Conservation (phyloP, 2,113 vertebrate genomes). For the Sturnus vulgaris region DNA sequence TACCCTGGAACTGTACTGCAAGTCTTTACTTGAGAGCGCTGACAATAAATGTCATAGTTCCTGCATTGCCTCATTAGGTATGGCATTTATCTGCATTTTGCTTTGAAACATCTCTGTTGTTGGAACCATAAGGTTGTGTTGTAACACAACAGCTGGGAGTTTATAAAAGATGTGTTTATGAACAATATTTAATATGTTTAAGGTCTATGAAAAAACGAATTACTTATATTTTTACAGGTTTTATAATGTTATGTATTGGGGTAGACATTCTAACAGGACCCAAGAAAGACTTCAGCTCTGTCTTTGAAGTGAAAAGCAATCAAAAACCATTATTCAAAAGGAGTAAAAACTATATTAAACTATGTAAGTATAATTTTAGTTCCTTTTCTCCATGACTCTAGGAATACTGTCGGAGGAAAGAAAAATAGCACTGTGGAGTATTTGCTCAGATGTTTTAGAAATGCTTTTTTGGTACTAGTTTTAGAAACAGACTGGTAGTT, state of each 20-base stretch:
- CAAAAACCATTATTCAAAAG: slow-evolving; percentile 59
- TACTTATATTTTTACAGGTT: slow-evolving; percentile 52
- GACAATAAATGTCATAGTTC: not conserved
- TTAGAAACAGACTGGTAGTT: not conserved
- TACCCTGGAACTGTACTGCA: not conserved
- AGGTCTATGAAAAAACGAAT: not conserved
- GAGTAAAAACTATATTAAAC: slow-evolving; percentile 61
- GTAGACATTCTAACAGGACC: slow-evolving; percentile 40
- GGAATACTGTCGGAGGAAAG: not conserved
- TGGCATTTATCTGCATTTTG: not conserved
- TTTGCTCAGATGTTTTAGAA: not conserved
- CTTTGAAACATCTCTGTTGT: not conserved
- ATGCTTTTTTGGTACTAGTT: not conserved
- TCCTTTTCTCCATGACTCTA: not conserved
- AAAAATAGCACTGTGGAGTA: not conserved
- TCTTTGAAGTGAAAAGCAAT: slow-evolving; percentile 63
- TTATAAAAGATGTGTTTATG: not conserved
- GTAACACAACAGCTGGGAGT: not conserved
- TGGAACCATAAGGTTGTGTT: not conserved
- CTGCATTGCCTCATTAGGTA: not conserved
- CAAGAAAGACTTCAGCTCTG: slow-evolving; percentile 51
- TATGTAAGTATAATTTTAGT: slow-evolving; percentile 66
- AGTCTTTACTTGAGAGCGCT: not conserved
- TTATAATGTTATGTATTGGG: slow-evolving; percentile 66
- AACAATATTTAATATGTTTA: not conserved